Evolutionary conservation across 2,888 invertebrate species (phyloP), one percentile per base, ranked within the genome.

Genomic region (Balanococcus diminutus): DNA sequence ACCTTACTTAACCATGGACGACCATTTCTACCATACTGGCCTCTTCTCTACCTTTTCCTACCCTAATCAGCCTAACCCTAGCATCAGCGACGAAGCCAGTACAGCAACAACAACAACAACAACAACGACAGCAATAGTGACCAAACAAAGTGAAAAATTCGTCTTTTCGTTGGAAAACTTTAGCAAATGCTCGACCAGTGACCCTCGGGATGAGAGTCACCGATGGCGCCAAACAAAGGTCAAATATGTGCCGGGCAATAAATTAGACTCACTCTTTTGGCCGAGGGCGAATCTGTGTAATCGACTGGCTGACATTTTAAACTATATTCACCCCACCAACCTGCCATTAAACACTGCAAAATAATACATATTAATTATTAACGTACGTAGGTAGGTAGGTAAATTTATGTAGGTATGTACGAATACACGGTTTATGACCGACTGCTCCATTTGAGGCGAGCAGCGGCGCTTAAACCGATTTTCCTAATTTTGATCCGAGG

Each of bases 261-360:
- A 85, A 51, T 19, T 56, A 25, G 86, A 92, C 95, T 95, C 94
- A 97, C 96, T 93, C 96, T 93, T 90, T 93, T 92, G 88, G 96
- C 95, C 90, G 93, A 93, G 88, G 94, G 93, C 91, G 93, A 94
- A 91, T 94, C 92, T 89, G 94, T 92, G 92, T 96, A 95, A 92
- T 97, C 96, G 91, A 97, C 96, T 87, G 96, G 96, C 92, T 97
- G 96, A 92, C 97, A 97, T 90, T 93, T 93, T 90, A 94, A 94
- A 91, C 94, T 96, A 94, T 97, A 97, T 90, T 95, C 94, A 90
- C 93, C 93, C 93, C 95, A 94, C 96, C 96, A 97, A 90, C 96
- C 96, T 89, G 95, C 94, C 94, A 94, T 94, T 92, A 95, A 93
- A 91, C 94, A 94, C 95, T 95, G 92, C 90, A 90, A 91, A 89